Base-by-base conservation (phyloP, 2,113 vertebrate genomes). In the Paramormyrops kingsleyae region DNA sequence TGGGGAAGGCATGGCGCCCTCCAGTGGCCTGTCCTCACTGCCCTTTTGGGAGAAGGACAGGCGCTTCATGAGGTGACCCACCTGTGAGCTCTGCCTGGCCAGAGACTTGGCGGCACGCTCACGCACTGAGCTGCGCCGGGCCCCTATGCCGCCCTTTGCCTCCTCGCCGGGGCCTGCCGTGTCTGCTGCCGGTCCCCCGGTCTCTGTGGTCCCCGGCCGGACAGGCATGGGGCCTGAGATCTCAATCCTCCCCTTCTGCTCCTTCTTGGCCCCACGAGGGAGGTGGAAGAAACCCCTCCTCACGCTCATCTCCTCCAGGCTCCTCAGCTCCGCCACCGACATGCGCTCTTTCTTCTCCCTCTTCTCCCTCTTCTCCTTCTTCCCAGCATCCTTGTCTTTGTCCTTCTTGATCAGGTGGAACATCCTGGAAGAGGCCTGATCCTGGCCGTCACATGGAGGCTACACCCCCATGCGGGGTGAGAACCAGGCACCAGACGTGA, bases 211-310 rank as follows among this genome's bases (percentile, higher is more conserved):
- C n/a, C 21, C 96, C 90, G 99, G 97, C 92, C 98, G 98, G 92
- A 99, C 98, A 59, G 98, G 98, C 87, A 99, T 99, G 44, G 99
- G 98, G 94, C 96, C 96, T 83, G 98, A 99, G 92, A 99, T 99
- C 94, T 99, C 98, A 94, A 99, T 90, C 90, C 97, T 98, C 1
- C 92, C 92, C 94, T 94, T 97, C 0, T 96, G 94, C 17, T 99
- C 97, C 47, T 96, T 94, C 91, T 99, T 99, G 87, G 97, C 97
- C 85, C 96, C 96, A 13, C 98, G 97, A 92, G 97, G 97, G 89
- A 99, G 95, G 92, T 97, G 93, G 95, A 99, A 99, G 93, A 99
- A 98, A 88, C 98, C 98, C 2, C 99, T 94, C 8, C 98, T 96
- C 90, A 99, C 90, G 77, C 98, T 97, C 94, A 99, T 98, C 96